These are phyloP conservation scores for Melanophora roralis DNA, from an alignment of 2,888 invertebrate species.

Conservation along the genomic window DNA sequence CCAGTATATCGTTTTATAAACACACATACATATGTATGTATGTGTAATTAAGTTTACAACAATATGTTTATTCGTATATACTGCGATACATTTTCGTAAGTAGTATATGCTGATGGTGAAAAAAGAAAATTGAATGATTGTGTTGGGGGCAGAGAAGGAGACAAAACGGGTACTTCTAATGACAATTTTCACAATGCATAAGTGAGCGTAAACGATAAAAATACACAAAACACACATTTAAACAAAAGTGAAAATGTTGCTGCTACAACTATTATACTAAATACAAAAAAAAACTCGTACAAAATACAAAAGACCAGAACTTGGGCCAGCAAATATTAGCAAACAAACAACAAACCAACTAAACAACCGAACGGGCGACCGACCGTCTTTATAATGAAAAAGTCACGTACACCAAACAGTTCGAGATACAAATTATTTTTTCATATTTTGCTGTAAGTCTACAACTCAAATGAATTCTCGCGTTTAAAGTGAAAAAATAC, in stretches of 20 bases:
- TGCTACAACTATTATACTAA: neutral
- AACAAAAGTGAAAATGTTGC: conserved; percentile 15
- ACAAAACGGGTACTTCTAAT: conserved; percentile 58
- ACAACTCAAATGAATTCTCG: neutral
- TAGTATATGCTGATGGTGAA: conserved; percentile 1
- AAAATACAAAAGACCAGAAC: conserved; percentile 46
- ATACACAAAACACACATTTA: neutral
- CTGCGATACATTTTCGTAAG: neutral
- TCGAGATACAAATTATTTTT: conserved; percentile 25
- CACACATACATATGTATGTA: neutral
- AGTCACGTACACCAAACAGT: conserved; percentile 61
- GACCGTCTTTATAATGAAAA: conserved; percentile 54
- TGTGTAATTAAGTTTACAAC: too few species aligned
- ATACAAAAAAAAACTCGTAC: conserved; percentile 9
- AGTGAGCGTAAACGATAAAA: conserved; percentile 50
- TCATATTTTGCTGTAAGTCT: conserved; percentile 7
- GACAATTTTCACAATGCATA: conserved; percentile 60
- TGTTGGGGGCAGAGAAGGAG: conserved; percentile 17
- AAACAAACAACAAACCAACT: conserved; percentile 14
- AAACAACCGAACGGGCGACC: conserved; percentile 16
- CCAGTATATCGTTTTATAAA: too few species aligned
- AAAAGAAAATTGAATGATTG: neutral
- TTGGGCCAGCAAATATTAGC: conserved; percentile 34
- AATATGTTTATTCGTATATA: neutral
- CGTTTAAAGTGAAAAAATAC: conserved; percentile 6